phyloP scores from a whole-genome alignment of 2,888 invertebrate species.

The Zygaena filipendulae region DNA sequence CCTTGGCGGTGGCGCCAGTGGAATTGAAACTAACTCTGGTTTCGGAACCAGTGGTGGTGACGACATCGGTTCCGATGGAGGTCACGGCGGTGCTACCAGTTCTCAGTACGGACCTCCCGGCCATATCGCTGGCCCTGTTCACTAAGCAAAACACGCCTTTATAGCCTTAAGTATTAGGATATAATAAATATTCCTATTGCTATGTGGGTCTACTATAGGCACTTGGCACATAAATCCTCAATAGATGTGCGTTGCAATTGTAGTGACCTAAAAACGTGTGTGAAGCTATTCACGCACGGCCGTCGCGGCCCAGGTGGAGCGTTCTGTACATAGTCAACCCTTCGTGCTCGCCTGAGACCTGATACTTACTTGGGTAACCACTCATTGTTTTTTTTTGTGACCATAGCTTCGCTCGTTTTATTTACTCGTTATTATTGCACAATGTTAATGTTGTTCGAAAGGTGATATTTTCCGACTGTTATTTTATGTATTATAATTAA shows the following conservation, averaged over 20 bases:
- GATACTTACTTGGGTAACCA: conserved; percentile 19
- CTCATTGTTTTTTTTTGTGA: conserved; percentile 30
- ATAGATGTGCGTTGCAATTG: conserved; percentile 1
- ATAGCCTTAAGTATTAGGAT: conserved; percentile 33
- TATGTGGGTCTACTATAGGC: neutral
- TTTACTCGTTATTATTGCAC: conserved; percentile 64
- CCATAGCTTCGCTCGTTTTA: conserved; percentile 41
- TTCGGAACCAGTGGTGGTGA: conserved; percentile 38
- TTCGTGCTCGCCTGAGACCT: conserved; percentile 31
- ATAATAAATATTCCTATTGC: conserved; percentile 14
- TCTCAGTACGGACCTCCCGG: conserved; percentile 64
- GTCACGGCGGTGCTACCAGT: conserved; percentile 48
- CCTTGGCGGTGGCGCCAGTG: conserved; percentile 28
- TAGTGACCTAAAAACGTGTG: conserved; percentile 10
- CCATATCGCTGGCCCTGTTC: conserved; percentile 58
- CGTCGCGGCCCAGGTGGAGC: conserved; percentile 30
- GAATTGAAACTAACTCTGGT: conserved; percentile 31
- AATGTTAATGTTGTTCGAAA: conserved; percentile 55
- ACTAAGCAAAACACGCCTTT: conserved; percentile 30
- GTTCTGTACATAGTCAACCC: conserved; percentile 50
- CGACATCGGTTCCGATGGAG: conserved; percentile 24
- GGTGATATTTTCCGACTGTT: conserved; percentile 58
- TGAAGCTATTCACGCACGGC: conserved; percentile 15
- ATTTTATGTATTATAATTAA: conserved; percentile 56
- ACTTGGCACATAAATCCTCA: neutral